phyloP scores from a whole-genome alignment of 1,140 invertebrate species.

The Helicoverpa armigera region DNA sequence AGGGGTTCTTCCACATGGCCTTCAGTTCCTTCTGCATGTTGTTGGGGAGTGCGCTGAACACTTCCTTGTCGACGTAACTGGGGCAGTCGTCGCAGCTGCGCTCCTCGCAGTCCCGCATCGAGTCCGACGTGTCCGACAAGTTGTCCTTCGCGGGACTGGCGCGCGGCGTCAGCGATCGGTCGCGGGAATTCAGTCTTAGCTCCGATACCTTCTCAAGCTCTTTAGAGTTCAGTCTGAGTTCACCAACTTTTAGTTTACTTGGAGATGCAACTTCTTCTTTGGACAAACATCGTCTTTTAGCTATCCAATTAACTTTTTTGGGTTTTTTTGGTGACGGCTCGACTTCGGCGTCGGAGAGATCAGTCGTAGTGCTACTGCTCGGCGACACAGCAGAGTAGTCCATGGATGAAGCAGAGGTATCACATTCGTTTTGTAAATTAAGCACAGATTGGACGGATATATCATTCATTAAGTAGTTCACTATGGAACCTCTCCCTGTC shows the following conservation, averaged over 20 bases:
- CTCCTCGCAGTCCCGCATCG: constrained; percentile 76
- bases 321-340: constrained; percentile 91
- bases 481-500: constrained; percentile 89
- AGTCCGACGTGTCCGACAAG: constrained; percentile 79
- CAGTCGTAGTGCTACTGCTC: constrained; percentile 87
- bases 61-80: constrained; percentile 88
- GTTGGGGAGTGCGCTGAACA: constrained; percentile 88
- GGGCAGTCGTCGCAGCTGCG: constrained; percentile 83
- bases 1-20: constrained; percentile 87
- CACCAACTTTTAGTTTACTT: constrained; percentile 88
- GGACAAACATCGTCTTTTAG: constrained; percentile 80
- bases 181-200: constrained; percentile 82
- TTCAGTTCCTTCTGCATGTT: constrained; percentile 89
- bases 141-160: constrained; percentile 81
- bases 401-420: constrained; percentile 86
- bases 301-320: constrained; percentile 81
- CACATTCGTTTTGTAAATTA: constrained; percentile 87
- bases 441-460: constrained; percentile 91
- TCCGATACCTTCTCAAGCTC: constrained; percentile 86
- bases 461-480: constrained; percentile 90
- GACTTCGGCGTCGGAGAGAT: constrained; percentile 87
- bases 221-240: constrained; percentile 87
- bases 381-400: constrained; percentile 86
- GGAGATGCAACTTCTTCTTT: constrained; percentile 87
- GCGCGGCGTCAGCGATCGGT: constrained; percentile 83